Evolutionary conservation across 2,797 vertebrate species (phyloP).

Genomic region (Masticophis lateralis): DNA sequence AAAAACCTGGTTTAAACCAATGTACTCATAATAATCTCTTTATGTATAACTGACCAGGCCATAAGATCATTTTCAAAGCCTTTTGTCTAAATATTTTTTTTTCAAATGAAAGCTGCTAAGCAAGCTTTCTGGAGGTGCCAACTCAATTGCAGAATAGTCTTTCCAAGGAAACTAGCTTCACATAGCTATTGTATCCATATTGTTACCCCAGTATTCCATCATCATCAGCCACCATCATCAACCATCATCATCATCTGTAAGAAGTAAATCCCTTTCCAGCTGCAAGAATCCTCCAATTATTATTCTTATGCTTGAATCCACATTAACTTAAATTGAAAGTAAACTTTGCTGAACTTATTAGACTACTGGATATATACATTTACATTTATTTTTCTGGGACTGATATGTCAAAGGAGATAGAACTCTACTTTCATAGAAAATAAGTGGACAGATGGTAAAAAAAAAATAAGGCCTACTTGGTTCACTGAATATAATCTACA

Average conservation of each 20-base stretch:
- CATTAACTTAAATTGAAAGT: background rate
- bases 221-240: background rate
- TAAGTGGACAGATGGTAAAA: background rate
- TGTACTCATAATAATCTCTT: background rate
- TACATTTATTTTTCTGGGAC: background rate
- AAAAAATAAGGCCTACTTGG: background rate
- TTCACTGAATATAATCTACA: background rate
- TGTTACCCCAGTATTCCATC: background rate
- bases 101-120: background rate
- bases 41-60: background rate
- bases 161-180: background rate
- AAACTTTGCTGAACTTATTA: background rate
- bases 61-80: background rate
- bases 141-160: background rate
- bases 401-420: background rate
- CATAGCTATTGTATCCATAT: background rate
- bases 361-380: background rate
- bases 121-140: background rate
- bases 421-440: background rate
- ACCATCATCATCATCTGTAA: background rate
- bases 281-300: background rate
- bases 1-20: background rate
- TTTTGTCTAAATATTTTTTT: background rate
- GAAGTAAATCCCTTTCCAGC: background rate
- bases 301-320: background rate